Conservation (phyloP, 1,140 invertebrate species). For the Neelides sp. region DNA sequence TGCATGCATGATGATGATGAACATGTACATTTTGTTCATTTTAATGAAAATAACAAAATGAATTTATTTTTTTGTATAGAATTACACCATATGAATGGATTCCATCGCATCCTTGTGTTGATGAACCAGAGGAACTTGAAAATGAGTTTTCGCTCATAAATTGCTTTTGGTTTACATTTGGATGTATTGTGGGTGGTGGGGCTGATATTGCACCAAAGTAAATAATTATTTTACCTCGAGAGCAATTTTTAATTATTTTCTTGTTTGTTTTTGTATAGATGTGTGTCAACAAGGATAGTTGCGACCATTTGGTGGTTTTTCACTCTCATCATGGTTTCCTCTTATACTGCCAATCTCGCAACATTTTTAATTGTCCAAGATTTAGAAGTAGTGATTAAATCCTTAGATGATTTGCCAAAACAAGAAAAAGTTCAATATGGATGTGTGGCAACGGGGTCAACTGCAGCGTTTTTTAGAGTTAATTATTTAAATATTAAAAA, state of each 20-base stretch:
- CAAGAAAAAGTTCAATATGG: slow-evolving; percentile 96
- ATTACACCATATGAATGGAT: too few species aligned
- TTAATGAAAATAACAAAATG: neutral
- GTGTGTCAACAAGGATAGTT: slow-evolving; percentile 4
- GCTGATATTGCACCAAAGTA: slow-evolving; percentile 71
- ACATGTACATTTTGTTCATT: neutral
- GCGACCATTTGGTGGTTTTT: slow-evolving; percentile 91
- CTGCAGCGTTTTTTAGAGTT: slow-evolving; percentile 81
- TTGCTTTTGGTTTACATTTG: slow-evolving; percentile 89
- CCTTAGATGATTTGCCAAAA: slow-evolving; percentile 86
- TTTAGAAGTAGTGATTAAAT: slow-evolving; percentile 91
- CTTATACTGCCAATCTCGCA: slow-evolving; percentile 92
- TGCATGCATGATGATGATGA: neutral
- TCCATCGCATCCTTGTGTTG: too few species aligned
- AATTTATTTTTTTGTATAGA: too few species aligned
- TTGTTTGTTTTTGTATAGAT: neutral
- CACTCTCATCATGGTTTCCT: slow-evolving; percentile 96
- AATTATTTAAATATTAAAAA: slow-evolving; percentile 27
- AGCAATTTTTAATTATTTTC: too few species aligned
- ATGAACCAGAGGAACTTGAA: slow-evolving; percentile 60
- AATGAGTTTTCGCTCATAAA: slow-evolving; percentile 84
- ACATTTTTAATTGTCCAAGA: slow-evolving; percentile 92
- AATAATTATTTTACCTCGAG: slow-evolving; percentile 31
- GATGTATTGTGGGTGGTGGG: slow-evolving; percentile 52
- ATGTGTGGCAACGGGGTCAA: slow-evolving; percentile 78